phyloP scores from a whole-genome alignment of 1,140 invertebrate genomes.

The Tetramorium simillimum region DNA sequence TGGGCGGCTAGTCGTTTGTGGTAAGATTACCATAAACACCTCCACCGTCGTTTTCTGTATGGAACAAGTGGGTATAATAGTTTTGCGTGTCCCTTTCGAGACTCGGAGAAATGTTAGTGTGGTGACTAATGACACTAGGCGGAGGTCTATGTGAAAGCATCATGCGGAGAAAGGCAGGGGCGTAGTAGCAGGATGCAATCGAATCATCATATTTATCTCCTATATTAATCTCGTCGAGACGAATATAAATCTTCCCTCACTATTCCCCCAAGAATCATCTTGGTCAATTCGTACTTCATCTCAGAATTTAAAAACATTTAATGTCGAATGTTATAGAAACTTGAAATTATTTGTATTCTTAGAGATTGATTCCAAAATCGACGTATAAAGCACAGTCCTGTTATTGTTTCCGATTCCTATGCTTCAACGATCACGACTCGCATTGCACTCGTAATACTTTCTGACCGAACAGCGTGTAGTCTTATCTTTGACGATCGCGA shows the following conservation, averaged over 20 bases:
- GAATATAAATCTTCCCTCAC: slow-evolving; percentile 22
- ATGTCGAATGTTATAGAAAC: neutral
- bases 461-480: neutral
- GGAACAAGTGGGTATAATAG: slow-evolving; percentile 73
- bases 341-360: neutral
- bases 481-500: neutral
- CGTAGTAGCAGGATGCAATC: slow-evolving; percentile 51
- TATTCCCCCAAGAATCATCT: neutral
- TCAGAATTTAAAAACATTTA: neutral
- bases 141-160: slow-evolving; percentile 57
- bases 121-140: slow-evolving; percentile 78
- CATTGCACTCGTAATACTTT: neutral
- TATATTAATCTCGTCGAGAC: slow-evolving; percentile 20
- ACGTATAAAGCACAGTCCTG: neutral
- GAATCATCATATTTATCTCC: slow-evolving; percentile 50
- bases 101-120: slow-evolving; percentile 70
- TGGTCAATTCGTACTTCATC: neutral
- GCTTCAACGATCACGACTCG: neutral
- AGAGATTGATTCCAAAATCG: neutral
- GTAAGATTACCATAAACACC: slow-evolving; percentile 80
- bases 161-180: slow-evolving; percentile 68
- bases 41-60: slow-evolving; percentile 67
- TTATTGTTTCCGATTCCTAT: neutral
- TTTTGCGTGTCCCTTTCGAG: slow-evolving; percentile 69
- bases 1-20: slow-evolving; percentile 51